Conservation (phyloP, 2,113 vertebrate species). For the Balaenoptera acutorostrata region DNA sequence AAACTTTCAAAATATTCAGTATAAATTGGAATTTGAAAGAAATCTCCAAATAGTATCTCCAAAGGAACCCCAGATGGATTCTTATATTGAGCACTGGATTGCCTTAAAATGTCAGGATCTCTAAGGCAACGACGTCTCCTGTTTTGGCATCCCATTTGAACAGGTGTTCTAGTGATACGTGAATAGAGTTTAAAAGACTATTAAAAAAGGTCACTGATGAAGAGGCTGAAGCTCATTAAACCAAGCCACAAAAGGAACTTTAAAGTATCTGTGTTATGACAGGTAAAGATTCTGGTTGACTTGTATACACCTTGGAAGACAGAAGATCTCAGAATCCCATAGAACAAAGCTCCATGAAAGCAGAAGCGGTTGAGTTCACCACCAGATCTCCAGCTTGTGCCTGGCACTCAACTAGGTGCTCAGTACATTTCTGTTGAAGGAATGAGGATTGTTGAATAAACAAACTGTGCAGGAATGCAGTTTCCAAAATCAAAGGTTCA, state of each 20-base stretch:
- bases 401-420: not conserved
- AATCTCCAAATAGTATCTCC: not conserved
- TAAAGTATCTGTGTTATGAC: not conserved
- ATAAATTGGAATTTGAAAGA: constrained; percentile 14
- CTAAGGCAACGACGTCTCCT: not conserved
- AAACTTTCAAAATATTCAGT: not conserved
- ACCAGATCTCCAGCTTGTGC: not conserved
- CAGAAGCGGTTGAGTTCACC: not conserved
- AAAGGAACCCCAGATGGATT: not conserved
- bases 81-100: not conserved
- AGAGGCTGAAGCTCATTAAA: not conserved
- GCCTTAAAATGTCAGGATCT: not conserved
- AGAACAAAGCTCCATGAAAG: not conserved
- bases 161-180: not conserved
- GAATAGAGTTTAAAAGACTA: not conserved
- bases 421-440: not conserved
- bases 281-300: not conserved
- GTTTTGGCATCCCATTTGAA: not conserved
- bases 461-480: not conserved
- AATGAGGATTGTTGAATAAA: not conserved
- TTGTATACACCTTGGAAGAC: not conserved
- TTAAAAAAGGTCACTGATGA: not conserved
- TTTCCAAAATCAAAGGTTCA: constrained; percentile 45
- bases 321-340: not conserved
- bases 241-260: constrained; percentile 2